Evolutionary conservation across 2,113 vertebrate genomes (phyloP), one percentile per base, ranked within the genome.

Genomic region (Pagrus major): DNA sequence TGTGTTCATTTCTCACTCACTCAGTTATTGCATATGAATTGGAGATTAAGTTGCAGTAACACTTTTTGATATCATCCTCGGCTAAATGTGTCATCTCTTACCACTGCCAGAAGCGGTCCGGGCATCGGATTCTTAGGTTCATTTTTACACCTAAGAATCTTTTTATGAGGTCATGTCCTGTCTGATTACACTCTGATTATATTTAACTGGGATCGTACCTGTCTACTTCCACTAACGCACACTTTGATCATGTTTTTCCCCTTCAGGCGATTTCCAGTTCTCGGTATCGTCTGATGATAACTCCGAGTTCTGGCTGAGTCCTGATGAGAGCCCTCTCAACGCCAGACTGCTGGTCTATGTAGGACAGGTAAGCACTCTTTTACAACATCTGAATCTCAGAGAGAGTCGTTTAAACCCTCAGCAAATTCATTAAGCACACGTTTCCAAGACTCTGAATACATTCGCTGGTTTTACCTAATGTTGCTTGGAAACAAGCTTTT

Each of bases 261-360:
- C 82, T 29, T 0, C 84, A 99, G 98, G 97, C 39, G 98, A 99
- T 37, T 96, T 99, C 94, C 98, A 99, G 95, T 99, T 99, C 91
- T 97, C 97, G 0, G 96, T 99, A 85, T 97, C 98, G 1, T 99
- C 98, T 0, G 98, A 99, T 29, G 98, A 99, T 94, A 99, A 99
- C 83, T 99, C 98, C 0, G 98, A 99, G 93, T 96, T 99, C 91
- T 99, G 98, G 98, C 94, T 99, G 84, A 99, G 98, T 91, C 92
- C 95, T 0, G 96, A 97, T 0, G 97, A 99, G 84, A 97, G 93
- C 27, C 97, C 97, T 0, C 94, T 97, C 44, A 97, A 96, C 0
- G 95, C 96, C 80, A 94, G 95, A 12, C 95, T 99, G 61, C 90
- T 96, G 25, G 97, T 97, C 0, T 99, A 95, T 1, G 98, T 99